Percentiles rank a stretch among this genome's conserved stretches.
phyloP scores from a whole-genome alignment of 2,113 vertebrate genomes.

The Crypturellus undulatus region DNA sequence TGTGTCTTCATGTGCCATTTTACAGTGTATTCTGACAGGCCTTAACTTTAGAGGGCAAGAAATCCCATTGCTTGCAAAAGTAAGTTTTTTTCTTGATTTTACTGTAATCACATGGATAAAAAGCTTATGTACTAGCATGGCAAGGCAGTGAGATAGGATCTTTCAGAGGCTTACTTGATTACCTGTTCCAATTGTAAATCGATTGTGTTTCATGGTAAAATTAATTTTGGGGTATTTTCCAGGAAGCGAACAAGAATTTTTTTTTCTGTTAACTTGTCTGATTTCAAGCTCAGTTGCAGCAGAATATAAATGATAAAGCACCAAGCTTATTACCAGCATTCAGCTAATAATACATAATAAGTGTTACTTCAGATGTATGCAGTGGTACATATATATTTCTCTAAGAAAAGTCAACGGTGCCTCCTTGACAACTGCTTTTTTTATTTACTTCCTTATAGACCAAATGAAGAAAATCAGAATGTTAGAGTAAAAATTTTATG shows the following conservation, averaged over 20 bases:
- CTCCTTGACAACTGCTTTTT: background rate
- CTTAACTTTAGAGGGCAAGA: background rate
- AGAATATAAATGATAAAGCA: background rate
- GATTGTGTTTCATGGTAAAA: background rate
- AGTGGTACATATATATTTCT: background rate
- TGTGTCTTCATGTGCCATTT: background rate
- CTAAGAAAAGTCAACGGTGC: background rate
- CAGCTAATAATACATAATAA: background rate
- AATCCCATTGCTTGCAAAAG: background rate
- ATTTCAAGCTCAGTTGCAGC: background rate
- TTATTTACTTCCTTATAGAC: background rate
- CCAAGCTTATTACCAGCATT: background rate
- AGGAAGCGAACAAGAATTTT: background rate
- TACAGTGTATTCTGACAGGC: background rate
- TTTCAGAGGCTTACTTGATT: background rate
- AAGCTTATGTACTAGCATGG: background rate
- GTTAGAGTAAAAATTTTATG: background rate
- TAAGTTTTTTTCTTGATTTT: background rate
- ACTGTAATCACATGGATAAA: background rate
- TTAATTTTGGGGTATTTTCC: background rate
- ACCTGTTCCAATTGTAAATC: background rate
- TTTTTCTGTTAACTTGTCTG: background rate
- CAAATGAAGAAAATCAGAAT: background rate
- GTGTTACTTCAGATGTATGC: background rate
- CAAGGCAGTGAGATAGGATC: background rate